Evolutionary conservation across 2,797 vertebrate genomes (phyloP).

Genomic region (Fistularia commersonii): DNA sequence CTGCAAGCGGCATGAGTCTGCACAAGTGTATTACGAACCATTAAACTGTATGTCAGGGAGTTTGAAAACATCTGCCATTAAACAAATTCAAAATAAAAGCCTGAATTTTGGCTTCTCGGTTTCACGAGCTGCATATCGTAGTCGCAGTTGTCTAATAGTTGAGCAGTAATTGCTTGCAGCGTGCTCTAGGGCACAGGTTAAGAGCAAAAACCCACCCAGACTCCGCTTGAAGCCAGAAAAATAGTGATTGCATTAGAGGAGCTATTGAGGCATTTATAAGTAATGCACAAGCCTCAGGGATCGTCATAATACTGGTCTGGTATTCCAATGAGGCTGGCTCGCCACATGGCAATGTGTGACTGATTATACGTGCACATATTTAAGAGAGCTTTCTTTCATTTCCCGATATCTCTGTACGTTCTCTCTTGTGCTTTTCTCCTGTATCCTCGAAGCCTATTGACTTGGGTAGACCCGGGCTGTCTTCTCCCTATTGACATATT

Average conservation of each 20-base stretch:
- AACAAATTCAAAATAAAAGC: constrained; percentile 23
- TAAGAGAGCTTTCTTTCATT: constrained; percentile 14
- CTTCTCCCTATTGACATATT: constrained; percentile 44
- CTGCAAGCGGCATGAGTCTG: constrained; percentile 7
- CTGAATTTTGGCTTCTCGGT: constrained; percentile 14
- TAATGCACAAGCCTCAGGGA: constrained; percentile 35
- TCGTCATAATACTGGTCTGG: constrained; percentile 16
- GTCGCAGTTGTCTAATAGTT: constrained; percentile 22
- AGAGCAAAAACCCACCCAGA: constrained; percentile 27
- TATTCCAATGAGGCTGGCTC: constrained; percentile 3
- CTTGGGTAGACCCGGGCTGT: constrained; percentile 15
- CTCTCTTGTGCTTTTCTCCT: constrained; percentile 22
- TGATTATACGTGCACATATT: constrained; percentile 18
- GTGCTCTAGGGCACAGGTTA: constrained; percentile 35
- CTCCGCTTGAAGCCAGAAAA: constrained; percentile 17
- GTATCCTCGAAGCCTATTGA: constrained; percentile 34
- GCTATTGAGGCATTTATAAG: constrained; percentile 36
- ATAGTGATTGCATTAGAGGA: constrained; percentile 36
- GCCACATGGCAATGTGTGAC: not conserved
- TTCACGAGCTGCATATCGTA: constrained; percentile 23
- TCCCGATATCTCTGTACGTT: constrained; percentile 5
- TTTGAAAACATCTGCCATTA: constrained; percentile 16
- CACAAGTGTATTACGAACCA: constrained; percentile 18
- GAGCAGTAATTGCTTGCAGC: constrained; percentile 37
- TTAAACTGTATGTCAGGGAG: constrained; percentile 8